Conservation (phyloP, 1,140 invertebrate species). For the Euborellia annulipes region DNA sequence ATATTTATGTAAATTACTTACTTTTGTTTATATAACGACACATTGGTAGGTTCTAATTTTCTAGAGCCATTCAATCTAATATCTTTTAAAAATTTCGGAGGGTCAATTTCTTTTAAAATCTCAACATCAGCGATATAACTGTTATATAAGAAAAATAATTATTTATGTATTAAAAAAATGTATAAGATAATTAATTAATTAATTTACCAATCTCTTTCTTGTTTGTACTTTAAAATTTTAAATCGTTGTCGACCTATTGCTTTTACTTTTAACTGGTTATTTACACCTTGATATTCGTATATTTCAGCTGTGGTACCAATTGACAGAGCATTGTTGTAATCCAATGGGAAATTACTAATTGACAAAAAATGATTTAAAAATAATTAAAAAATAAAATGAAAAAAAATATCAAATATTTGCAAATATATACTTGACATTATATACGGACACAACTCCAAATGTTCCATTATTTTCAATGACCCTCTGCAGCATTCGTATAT, state of each 20-base stretch:
- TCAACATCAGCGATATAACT: conserved; percentile 3
- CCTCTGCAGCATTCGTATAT: conserved; percentile 36
- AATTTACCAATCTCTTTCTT: conserved; percentile 17
- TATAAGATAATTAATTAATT: conserved; percentile 1
- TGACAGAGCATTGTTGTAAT: no score
- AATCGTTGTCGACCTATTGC: conserved; percentile 52
- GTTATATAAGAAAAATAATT: background rate
- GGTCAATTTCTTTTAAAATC: no score
- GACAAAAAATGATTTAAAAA: no score
- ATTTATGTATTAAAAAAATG: background rate
- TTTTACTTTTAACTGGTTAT: conserved; percentile 30
- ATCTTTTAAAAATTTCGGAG: no score
- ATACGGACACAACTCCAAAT: conserved; percentile 39
- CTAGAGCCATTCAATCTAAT: no score
- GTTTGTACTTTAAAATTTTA: conserved; percentile 30
- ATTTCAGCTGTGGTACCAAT: conserved; percentile 59
- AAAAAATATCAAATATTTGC: no score
- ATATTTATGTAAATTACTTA: no score
- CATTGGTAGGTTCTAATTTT: no score
- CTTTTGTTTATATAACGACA: no score
- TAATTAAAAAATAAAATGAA: no score
- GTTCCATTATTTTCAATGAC: conserved; percentile 39
- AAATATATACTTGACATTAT: no score
- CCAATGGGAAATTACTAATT: no score
- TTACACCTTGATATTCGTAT: conserved; percentile 40